Evolutionary conservation across 64 coral and sea anemone species (phyloP).

Genomic region (Cladopsammia gracilis): DNA sequence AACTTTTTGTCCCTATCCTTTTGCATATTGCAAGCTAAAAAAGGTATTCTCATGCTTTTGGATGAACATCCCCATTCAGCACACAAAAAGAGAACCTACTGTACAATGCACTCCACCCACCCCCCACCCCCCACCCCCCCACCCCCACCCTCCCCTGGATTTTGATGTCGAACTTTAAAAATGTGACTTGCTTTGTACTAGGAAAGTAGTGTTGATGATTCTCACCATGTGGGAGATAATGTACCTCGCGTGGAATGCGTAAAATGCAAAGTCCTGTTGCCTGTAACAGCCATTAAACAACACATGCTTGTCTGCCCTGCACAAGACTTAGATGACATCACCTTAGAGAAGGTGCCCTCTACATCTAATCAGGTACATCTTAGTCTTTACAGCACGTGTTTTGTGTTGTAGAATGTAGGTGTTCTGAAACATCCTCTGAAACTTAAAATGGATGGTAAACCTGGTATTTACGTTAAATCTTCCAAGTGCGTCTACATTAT

Average conservation of each 20-base stretch:
- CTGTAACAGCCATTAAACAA: conserved; percentile 24
- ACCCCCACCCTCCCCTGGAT: too few relatives aligned
- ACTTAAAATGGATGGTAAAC: too few relatives aligned
- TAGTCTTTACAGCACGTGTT: conserved; percentile 16
- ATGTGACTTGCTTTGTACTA: conserved; percentile 19
- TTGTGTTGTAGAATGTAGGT: conserved; percentile 18
- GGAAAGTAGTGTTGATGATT: conserved; percentile 13
- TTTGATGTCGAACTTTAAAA: conserved; percentile 8
- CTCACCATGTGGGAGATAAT: conserved; percentile 20
- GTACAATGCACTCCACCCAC: conserved; percentile 16
- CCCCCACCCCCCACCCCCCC: too few relatives aligned
- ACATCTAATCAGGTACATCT: conserved; percentile 20
- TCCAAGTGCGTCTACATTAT: too few relatives aligned
- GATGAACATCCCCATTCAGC: too few relatives aligned
- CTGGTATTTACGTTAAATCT: conserved; percentile 4
- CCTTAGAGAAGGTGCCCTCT: conserved; percentile 23
- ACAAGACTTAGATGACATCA: conserved; percentile 15
- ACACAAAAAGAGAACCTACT: conserved; percentile 13
- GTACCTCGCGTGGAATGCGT: conserved; percentile 23
- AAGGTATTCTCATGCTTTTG: too few relatives aligned
- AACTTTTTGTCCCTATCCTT: conserved; percentile 25
- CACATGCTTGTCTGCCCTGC: conserved; percentile 24
- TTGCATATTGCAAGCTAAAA: too few relatives aligned
- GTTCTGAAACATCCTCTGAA: conserved; percentile 37
- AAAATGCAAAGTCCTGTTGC: conserved; percentile 23